A percentile compares a stretch with the other conserved stretches of the same genome.
Evolutionary conservation across 2,797 vertebrate species (phyloP).

Genomic region (Aldrovandia affinis): DNA sequence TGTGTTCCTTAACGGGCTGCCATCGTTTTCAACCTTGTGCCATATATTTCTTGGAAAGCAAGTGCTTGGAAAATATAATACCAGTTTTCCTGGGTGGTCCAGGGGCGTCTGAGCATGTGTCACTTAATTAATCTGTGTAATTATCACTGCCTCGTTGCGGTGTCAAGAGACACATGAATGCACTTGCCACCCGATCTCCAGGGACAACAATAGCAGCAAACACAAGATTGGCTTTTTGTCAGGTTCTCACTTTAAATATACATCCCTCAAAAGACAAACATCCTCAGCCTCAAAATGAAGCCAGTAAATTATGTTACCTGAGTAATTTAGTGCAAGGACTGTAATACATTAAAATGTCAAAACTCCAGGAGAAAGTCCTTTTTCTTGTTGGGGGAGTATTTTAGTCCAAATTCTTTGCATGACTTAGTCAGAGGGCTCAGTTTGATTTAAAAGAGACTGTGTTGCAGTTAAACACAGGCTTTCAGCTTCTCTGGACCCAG

Average conservation of each 20-base stretch:
- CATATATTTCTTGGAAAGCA: slow-evolving; percentile 11
- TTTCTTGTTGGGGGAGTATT: slow-evolving; percentile 19
- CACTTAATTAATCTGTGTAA: slow-evolving; percentile 30
- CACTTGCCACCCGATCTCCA: slow-evolving; percentile 19
- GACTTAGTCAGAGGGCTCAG: background rate
- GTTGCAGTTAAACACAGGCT: background rate
- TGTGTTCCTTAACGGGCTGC: background rate
- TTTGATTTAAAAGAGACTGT: background rate
- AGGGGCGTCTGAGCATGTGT: background rate
- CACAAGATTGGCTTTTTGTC: slow-evolving; percentile 15
- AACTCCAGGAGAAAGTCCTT: slow-evolving; percentile 12
- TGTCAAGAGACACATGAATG: slow-evolving; percentile 26
- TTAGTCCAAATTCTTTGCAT: slow-evolving; percentile 5
- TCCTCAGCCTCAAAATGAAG: slow-evolving; percentile 8
- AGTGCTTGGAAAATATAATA: background rate
- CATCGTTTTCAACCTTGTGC: background rate
- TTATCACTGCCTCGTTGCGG: slow-evolving; percentile 18
- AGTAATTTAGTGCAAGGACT: slow-evolving; percentile 14
- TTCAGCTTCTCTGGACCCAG: background rate
- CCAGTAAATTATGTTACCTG: slow-evolving; percentile 23
- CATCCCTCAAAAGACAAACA: slow-evolving; percentile 9
- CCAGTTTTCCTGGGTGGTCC: slow-evolving; percentile 19
- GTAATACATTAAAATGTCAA: slow-evolving; percentile 27
- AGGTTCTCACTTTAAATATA: slow-evolving; percentile 20
- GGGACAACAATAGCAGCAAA: background rate